These are phyloP conservation scores for Palythoa grandis DNA, from an alignment of 92 coral and sea anemone genomes.

Conservation along the genomic window DNA sequence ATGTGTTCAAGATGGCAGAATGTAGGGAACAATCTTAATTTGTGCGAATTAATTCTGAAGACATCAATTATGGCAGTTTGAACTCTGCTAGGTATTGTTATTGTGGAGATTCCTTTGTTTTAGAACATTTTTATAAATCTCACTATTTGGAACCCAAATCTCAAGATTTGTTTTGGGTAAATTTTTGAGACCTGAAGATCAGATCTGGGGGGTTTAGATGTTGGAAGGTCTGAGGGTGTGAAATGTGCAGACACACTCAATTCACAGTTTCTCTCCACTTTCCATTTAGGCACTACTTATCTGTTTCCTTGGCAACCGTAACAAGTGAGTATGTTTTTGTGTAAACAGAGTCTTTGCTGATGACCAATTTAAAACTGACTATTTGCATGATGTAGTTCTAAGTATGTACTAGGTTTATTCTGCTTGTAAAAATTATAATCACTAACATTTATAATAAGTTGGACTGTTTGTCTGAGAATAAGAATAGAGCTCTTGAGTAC, in stretches of 20 bases:
- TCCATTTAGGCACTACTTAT: slow-evolving; percentile 46
- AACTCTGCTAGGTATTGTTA: too few relatives aligned
- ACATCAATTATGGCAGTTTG: too few relatives aligned
- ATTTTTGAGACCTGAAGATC: background rate
- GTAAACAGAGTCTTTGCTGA: background rate
- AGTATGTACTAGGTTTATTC: background rate
- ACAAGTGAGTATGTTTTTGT: slow-evolving; percentile 39
- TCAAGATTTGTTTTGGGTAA: background rate
- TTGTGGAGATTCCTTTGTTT: too few relatives aligned
- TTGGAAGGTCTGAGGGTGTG: background rate
- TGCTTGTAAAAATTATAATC: too few relatives aligned
- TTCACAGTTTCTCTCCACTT: slow-evolving; percentile 33
- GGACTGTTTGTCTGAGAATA: background rate
- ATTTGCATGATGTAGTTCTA: too few relatives aligned
- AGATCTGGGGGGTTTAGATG: background rate
- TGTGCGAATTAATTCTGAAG: too few relatives aligned
- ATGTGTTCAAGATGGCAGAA: too few relatives aligned
- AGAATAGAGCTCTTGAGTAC: background rate
- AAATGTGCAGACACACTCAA: slow-evolving; percentile 20
- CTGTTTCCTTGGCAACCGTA: slow-evolving; percentile 51
- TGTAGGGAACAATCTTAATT: too few relatives aligned
- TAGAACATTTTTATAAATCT: too few relatives aligned
- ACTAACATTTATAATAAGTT: too few relatives aligned
- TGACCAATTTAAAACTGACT: slow-evolving; percentile 9
- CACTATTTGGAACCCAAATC: background rate